Base-by-base conservation (phyloP, 92 coral and sea anemone species). In the Epizoanthus fatuus region DNA sequence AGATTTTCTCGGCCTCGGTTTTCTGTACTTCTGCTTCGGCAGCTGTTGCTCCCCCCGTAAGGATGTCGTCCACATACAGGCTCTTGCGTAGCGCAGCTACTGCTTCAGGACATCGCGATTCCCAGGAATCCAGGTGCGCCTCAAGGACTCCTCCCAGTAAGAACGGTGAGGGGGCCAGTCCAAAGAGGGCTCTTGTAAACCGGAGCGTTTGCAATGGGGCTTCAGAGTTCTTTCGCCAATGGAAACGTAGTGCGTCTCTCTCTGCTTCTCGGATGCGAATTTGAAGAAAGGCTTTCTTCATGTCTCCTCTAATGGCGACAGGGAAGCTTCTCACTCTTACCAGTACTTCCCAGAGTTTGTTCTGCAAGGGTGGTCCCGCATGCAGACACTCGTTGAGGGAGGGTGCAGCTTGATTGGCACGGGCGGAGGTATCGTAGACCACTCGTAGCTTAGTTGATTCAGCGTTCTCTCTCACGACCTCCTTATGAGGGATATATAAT, bases 41-140 rank as follows among this genome's bases (percentile, higher is more conserved):
- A 62, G 81, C 80, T 52, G 90, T 76, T 56, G 90, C 60, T 1
- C 55, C 84, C 15, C 89, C 93, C 35, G 83, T 47, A 11, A 92
- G 63, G 4, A 92, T 68, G 66, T 89, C 86, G 25, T 93, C 93
- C 0, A 93, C 93, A 66, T 93, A 93, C 77, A 89, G 80, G 75
- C 86, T 84, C 67, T 65, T 63, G 25, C 39, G 37, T 37, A 81
- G 62, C 54, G 85, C 93, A 37, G 69, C 35, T 20, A 73, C 89
- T 45, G 80, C 76, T 60, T 78, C 87, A 32, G 94, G 91, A 57
- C 74, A 65, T 45, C 79, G 56, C 9, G 87, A 44, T 72, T 80
- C 54, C 88, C 81, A 66, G 7, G 59, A 59, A 54, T 75, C 76
- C 45, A 90, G 87, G 54, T 91, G 94, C 55, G 58, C 85, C 56